A percentile compares a stretch with the other conserved stretches of the same genome.
Evolutionary conservation across 2,888 invertebrate genomes (phyloP).

Genomic region (Dusona sp.): DNA sequence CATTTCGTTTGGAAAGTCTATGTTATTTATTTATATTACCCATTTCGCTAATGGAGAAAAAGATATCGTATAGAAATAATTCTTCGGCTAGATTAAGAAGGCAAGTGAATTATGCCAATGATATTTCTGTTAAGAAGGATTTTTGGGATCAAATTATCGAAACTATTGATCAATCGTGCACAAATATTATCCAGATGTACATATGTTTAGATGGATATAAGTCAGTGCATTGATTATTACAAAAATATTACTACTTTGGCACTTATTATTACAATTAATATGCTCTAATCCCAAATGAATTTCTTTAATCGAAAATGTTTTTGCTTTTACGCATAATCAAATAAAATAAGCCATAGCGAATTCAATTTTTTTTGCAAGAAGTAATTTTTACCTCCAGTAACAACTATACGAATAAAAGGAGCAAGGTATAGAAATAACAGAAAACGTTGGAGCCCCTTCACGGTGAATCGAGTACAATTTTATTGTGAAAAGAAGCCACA

Average conservation of each 20-base stretch:
- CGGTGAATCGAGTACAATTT: not conserved
- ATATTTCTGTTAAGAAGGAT: not conserved
- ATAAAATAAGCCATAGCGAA: not conserved
- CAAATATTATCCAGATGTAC: not conserved
- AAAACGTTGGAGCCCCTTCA: not conserved
- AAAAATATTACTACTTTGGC: not conserved
- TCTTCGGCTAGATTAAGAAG: not conserved
- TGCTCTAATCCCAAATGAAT: not conserved
- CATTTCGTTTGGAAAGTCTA: conserved; percentile 32
- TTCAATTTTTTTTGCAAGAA: not conserved
- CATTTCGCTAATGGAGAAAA: not conserved
- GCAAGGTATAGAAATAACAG: not conserved
- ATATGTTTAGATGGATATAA: not conserved
- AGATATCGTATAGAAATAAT: not conserved
- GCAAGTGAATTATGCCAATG: conserved; percentile 6
- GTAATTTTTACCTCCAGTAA: not conserved
- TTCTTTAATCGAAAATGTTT: not conserved
- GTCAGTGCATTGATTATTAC: not conserved
- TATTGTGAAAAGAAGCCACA: not conserved
- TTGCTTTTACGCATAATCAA: not conserved
- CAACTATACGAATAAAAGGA: not conserved
- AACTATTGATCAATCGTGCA: not conserved
- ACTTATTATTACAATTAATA: not conserved
- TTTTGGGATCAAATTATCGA: not conserved
- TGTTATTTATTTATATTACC: conserved; percentile 50